A percentile compares a stretch with the other conserved stretches of the same genome.
Evolutionary conservation across 2,797 vertebrate genomes (phyloP).

Genomic region (Eulemur mongoz): DNA sequence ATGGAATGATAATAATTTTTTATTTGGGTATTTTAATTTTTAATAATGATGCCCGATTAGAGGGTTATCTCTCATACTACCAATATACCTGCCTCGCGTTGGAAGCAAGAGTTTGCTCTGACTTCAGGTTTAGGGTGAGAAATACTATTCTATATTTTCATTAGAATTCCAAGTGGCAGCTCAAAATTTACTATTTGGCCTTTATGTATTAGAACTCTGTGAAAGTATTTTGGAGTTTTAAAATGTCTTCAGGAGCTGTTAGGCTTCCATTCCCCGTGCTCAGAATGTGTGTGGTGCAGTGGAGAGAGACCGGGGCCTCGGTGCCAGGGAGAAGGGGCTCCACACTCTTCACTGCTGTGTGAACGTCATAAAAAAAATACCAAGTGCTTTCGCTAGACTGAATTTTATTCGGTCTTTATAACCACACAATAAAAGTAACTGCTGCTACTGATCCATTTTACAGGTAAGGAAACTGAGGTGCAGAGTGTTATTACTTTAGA

Average conservation of each 20-base stretch:
- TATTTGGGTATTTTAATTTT: constrained; percentile 34
- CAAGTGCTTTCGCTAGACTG: neutral
- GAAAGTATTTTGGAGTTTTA: neutral
- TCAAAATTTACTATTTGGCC: neutral
- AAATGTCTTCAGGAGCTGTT: neutral
- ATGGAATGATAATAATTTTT: neutral
- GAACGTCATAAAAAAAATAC: neutral
- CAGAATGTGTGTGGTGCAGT: no score
- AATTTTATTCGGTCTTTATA: neutral
- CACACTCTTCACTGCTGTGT: neutral
- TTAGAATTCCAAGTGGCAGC: constrained; percentile 7
- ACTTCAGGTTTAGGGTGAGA: neutral
- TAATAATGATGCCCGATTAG: neutral
- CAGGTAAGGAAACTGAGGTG: neutral
- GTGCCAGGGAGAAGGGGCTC: neutral
- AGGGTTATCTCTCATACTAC: neutral
- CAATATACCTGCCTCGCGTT: neutral
- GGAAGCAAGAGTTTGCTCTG: neutral
- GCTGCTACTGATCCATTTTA: neutral
- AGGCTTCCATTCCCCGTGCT: neutral
- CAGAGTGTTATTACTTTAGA: neutral
- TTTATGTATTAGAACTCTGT: neutral
- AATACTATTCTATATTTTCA: neutral
- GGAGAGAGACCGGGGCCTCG: neutral
- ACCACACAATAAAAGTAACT: neutral